Evolutionary conservation across 2,888 invertebrate species (phyloP).

Genomic region (Pantelozetes paolii): DNA sequence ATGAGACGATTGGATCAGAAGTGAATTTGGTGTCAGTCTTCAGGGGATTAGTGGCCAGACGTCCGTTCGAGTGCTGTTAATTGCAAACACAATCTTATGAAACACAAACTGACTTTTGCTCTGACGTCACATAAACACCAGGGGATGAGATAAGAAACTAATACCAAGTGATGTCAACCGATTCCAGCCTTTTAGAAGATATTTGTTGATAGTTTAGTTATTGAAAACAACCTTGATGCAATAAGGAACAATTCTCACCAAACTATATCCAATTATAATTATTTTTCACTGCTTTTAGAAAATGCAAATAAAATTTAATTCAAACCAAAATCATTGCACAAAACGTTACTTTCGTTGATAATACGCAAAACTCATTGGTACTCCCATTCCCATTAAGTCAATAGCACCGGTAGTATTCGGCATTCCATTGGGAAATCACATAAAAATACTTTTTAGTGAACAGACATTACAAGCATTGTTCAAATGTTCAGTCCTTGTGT

Average conservation of each 20-base stretch:
- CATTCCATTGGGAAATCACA: slow-evolving; percentile 34
- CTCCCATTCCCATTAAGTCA: slow-evolving; percentile 16
- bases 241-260: too few relatives aligned
- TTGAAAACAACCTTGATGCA: too few relatives aligned
- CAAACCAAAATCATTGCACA: too few relatives aligned
- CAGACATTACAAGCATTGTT: slow-evolving; percentile 7
- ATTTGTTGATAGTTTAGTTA: too few relatives aligned
- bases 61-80: slow-evolving; percentile 29
- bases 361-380: too few relatives aligned
- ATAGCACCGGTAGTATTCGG: neutral
- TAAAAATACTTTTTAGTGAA: slow-evolving; percentile 37
- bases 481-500: neutral
- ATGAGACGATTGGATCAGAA: neutral
- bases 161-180: too few relatives aligned
- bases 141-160: slow-evolving; percentile 3
- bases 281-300: too few relatives aligned
- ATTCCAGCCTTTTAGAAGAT: too few relatives aligned
- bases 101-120: slow-evolving; percentile 21
- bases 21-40: neutral
- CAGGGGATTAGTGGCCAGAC: neutral
- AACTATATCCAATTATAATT: too few relatives aligned
- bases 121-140: slow-evolving; percentile 1
- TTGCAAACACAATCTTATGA: neutral
- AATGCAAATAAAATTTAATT: too few relatives aligned
- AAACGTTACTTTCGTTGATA: too few relatives aligned